Evolutionary conservation across 1,140 invertebrate genomes (phyloP), one percentile per base, ranked within the genome.

Genomic region (Eufriesea mexicana): DNA sequence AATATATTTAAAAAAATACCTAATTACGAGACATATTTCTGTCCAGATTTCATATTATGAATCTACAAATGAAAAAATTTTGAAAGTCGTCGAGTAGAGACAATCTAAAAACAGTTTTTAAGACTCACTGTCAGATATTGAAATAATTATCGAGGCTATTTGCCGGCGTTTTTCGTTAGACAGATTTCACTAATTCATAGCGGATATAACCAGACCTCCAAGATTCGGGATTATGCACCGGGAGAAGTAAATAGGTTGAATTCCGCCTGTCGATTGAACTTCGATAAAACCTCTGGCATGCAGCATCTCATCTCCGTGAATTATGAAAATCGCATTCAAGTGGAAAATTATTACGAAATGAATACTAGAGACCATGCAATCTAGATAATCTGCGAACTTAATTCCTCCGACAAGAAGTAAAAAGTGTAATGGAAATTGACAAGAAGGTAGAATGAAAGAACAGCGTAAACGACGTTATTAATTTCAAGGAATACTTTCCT

Each of bases 281-380:
- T n/a, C 51, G 70, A 55, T 72, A 72, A 72, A 72, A 42, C 28
- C 51, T 54, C 51, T 55, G 51, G 51, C 25, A 72, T 35, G 51
- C 70, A 47, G 70, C 51, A 54, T 72, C 20, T 72, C 70, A 55
- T 72, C 51, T 23, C 28, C 70, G 51, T 72, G 49, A 72, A 55
- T 72, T 72, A 72, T 72, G 70, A 72, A 71, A 71, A 72, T 72
- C 70, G 49, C 20, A 55, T 55, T 72, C 49, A 72, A 72, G 70
- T 72, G 70, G 70, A 72, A 72, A 55, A 72, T 72, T 72, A 72
- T 72, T 72, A 54, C 51, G 51, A 72, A 72, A 72, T 72, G 70
- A 72, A 72, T 72, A 42, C 70, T 55, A 55, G 70, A 42, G 70
- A 72, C 14, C 16, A 18, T 25, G 70, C 51, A 57, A 51, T 72